Percentiles rank a stretch among this genome's conserved stretches.
Evolutionary conservation across 2,888 invertebrate species (phyloP).

Genomic region (Syritta pipiens): DNA sequence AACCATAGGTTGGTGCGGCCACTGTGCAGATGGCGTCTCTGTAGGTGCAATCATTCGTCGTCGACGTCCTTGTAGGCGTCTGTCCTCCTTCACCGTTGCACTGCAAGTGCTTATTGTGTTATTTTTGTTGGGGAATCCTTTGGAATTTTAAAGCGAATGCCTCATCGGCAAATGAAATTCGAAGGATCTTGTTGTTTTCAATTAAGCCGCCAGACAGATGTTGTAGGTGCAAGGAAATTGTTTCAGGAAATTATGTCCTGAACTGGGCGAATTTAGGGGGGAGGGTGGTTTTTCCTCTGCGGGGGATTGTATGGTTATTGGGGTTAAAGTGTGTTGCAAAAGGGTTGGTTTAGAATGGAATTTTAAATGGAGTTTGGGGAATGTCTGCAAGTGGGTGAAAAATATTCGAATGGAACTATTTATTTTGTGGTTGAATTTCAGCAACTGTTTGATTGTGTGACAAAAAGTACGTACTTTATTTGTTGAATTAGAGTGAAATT

Average conservation of each 20-base stretch:
- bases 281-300: neutral
- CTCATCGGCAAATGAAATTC: constrained; percentile 16
- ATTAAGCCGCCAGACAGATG: constrained; percentile 37
- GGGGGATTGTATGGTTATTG: too few species aligned
- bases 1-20: constrained; percentile 37
- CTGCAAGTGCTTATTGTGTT: constrained; percentile 27
- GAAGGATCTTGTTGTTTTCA: constrained; percentile 38
- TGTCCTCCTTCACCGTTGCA: neutral
- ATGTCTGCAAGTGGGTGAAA: too few species aligned
- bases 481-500: too few species aligned
- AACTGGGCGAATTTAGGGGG: too few species aligned
- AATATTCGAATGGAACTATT: too few species aligned
- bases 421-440: too few species aligned
- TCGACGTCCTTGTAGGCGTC: too few species aligned
- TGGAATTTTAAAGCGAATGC: constrained; percentile 40
- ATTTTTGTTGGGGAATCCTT: constrained; percentile 18
- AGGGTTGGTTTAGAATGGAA: too few species aligned
- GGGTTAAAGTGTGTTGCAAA: too few species aligned
- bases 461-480: too few species aligned
- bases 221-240: constrained; percentile 30
- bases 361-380: too few species aligned
- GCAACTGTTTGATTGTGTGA: too few species aligned
- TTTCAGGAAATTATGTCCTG: constrained; percentile 14
- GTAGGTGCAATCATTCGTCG: constrained; percentile 44
- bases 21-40: constrained; percentile 41